A percentile compares a stretch with the other conserved stretches of the same genome.
phyloP scores from a whole-genome alignment of 2,113 vertebrate species.

The Syngnathoides biaculeatus region DNA sequence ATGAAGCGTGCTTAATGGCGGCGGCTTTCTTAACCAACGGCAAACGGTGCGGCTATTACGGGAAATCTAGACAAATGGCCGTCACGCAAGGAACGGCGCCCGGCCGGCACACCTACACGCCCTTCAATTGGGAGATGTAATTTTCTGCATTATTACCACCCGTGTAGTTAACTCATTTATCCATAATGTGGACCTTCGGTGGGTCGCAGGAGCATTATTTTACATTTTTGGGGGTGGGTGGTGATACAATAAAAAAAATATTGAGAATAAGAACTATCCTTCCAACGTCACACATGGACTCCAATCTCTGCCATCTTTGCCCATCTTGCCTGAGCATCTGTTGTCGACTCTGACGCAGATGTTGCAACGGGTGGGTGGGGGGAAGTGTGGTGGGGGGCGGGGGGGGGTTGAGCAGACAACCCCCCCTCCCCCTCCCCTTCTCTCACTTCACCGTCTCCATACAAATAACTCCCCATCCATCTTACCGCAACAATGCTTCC shows the following conservation, averaged over 20 bases:
- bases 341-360: constrained; percentile 61
- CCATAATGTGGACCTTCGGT: constrained; percentile 8
- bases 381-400: no score
- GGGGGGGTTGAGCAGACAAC: no score
- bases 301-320: constrained; percentile 12
- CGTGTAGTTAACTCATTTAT: constrained; percentile 22
- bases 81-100: constrained; percentile 27
- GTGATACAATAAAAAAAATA: not conserved
- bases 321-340: constrained; percentile 62
- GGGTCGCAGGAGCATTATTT: constrained; percentile 9
- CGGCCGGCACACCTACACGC: constrained; percentile 25
- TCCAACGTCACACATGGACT: not conserved
- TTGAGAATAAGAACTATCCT: not conserved
- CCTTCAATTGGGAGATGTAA: constrained; percentile 39
- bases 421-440: constrained; percentile 7
- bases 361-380: constrained; percentile 55
- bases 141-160: constrained; percentile 59
- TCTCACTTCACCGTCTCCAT: constrained; percentile 6
- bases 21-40: constrained; percentile 22
- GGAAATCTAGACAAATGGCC: constrained; percentile 40
- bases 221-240: not conserved
- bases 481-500: constrained; percentile 35
- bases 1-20: constrained; percentile 33
- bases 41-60: constrained; percentile 22
- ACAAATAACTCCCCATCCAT: constrained; percentile 44